Evolutionary conservation across 64 coral and sea anemone genomes (phyloP), one percentile per base, ranked within the genome.

Genomic region (Hydrozoanthus tunicans): DNA sequence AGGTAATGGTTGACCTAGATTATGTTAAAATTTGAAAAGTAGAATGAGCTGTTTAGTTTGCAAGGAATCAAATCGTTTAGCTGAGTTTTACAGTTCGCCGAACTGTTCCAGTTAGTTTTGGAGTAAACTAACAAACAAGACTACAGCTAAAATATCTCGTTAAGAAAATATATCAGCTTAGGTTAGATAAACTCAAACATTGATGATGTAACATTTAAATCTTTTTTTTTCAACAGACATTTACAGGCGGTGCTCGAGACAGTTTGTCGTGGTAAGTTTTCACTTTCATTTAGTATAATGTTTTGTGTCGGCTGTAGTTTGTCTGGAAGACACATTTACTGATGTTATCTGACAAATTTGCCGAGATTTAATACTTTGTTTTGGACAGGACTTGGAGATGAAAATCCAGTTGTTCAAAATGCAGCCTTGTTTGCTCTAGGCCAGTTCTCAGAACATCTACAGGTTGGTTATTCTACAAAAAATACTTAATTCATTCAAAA

Each of bases 371-470:
- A 43, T 43, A 43, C 32, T 43, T 43, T 43, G 32, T 77, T 13
- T 86, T 9, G 63, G 77, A 14, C 77, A 98, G 96, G 94, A 65
- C 91, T 98, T 59, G 89, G 86, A 78, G 96, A 98, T 89, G 78
- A 81, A 8, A 92, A 93, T 26, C 78, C 65, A 62, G 59, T 95
- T n/a, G 96, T 98, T 8, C 94, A 95, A 68, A 98, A 98, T 85
- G 96, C 96, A 79, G 93, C 96, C 43, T 68, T 98, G 51, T 98
- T 98, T 95, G 93, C 96, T 15, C 65, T 98, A 65, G 96, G 96
- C 82, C 96, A 98, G 83, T 98, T 93, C 89, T 95, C 96, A 9
- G 96, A 98, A n/a, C 92, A 93, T 84, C 81, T 98, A 55, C 96
- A 98, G 96, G 96, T 98, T 70, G 52, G 72, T 43, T 11, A 9